Evolutionary conservation across 2,797 vertebrate species (phyloP), one percentile per base, ranked within the genome.

Genomic region (Lepus oiostolus): DNA sequence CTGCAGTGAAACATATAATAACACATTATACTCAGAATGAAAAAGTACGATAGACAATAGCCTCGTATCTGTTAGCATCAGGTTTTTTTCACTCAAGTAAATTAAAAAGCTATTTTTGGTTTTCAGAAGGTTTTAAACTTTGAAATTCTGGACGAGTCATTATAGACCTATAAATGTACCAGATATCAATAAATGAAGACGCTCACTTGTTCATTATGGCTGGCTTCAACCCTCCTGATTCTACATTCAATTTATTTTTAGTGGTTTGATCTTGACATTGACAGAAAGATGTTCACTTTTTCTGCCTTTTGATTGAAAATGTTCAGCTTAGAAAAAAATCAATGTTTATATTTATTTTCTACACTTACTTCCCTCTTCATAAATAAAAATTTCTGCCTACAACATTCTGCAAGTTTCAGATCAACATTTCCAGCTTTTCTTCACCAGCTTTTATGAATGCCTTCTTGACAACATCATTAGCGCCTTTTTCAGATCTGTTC

Each of bases 301-400:
- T 85, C 75, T 71, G 24, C 50, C 26, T 85, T 86, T 95, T 83
- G 32, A 87, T 71, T 91, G 30, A 81, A 38, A 77, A 38, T 80
- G 38, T 60, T 91, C 28, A 75, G 47, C 19, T 13, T 75, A 80
- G 72, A 30, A 80, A 84, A 87, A 30, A 86, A 50, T 50, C 42
- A 21, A 76, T 72, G 60, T 79, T 79, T 86, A n/a, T 71, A 52
- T 79, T 84, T 84, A 60, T 88, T 92, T 87, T 52, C 47, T 70
- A 35, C 5, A 76, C 1, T 80, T 70, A 50, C 9, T 54, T 86
- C 42, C 32, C 14, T 63, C 28, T 62, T 52, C 38, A 68, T 50
- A 63, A 72, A 79, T 80, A 58, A 16, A 91, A 87, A 67, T 21
- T 32, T 19, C 30, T 12, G 12, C 21, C 28, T 52, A 75, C 24